Base-by-base conservation (phyloP, 2,113 vertebrate genomes). In the Urocynchramus pylzowi region DNA sequence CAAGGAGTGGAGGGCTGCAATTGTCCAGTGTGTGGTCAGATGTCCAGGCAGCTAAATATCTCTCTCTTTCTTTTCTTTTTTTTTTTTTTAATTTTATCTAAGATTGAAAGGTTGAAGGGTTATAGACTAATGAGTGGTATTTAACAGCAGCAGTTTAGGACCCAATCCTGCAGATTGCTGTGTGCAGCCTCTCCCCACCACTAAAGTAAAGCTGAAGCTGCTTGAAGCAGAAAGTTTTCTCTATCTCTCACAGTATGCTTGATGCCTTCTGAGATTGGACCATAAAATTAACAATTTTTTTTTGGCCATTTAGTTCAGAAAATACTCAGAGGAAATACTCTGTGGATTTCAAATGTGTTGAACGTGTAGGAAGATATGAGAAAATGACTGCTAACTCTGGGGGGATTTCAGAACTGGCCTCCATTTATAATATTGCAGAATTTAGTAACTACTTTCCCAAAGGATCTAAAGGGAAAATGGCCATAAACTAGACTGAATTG, bases 281-380 rank as follows among this genome's bases (percentile, higher is more conserved):
- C 73, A 90, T 84, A 89, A 94, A 94, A 95, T 97, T 95, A 94
- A 91, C 75, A 4, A 69, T 85, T 74, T 84, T 70, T 84, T 90
- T 95, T 79, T 57, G 81, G 88, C 94, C 96, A 89, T 90, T 96
- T 95, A 92, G 82, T 90, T 94, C 73, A 90, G 85, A 96, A 96
- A 95, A 95, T 95, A 94, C 82, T 94, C 82, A 37, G 71, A 95
- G 76, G 93, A 94, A 94, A 95, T 96, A 94, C 96, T 96, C 95
- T 90, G 73, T 96, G 92, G 96, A 96, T 95, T 96, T 97, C 80
- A 96, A 96, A 97, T 96, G 96, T 96, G 95, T 95, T 93, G 95
- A 84, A 96, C 26, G 69, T 96, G 96, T 96, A 89, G 96, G 96
- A 97, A 96, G 96, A 94, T 95, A 90, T 57, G 80, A 96, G 95